Evolutionary conservation across 2,113 vertebrate species (phyloP), one percentile per base, ranked within the genome.

Genomic region (Sander lucioperca): DNA sequence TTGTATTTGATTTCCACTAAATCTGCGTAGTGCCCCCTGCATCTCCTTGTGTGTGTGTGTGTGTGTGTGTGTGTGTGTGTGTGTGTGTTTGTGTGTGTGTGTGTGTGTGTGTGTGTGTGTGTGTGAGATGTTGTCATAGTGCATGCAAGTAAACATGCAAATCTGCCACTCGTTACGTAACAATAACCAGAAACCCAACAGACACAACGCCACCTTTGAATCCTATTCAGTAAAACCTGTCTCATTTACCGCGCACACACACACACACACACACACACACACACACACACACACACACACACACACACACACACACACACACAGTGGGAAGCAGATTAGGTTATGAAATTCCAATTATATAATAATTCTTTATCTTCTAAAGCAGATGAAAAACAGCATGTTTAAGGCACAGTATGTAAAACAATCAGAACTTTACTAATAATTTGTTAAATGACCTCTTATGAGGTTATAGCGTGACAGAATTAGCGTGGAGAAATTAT

Each of bases 321-420:
- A 67, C 13, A n/a, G 12, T 15, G 5, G 15, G 6, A 14, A n/a
- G 21, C 73, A 59, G 78, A 83, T 43, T 69, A 27, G 59, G 43
- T 86, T 82, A 76, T 85, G 70, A 85, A 84, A 86, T 71, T 61
- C 69, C 67, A 86, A 81, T 93, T 80, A 85, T 81, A 57, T 85
- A 89, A 87, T 83, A 45, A 78, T 47, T 86, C 59, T 63, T 84
- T 71, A 91, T 87, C 86, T 79, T 83, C 84, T 89, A 66, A 43
- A 85, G 27, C 61, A 33, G 30, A 0, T 79, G 39, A 62, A 64
- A 27, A 77, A 80, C 74, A 62, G 15, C 7, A 12, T 58, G 33
- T 50, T 77, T 77, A 61, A 36, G n/a, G 73, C 53, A 74, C 82
- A 53, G 48, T 66, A 53, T 80, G 75, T 74, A 43, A 62, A 39